Conservation (phyloP, 2,797 vertebrate genomes). For the Clamator glandarius region DNA sequence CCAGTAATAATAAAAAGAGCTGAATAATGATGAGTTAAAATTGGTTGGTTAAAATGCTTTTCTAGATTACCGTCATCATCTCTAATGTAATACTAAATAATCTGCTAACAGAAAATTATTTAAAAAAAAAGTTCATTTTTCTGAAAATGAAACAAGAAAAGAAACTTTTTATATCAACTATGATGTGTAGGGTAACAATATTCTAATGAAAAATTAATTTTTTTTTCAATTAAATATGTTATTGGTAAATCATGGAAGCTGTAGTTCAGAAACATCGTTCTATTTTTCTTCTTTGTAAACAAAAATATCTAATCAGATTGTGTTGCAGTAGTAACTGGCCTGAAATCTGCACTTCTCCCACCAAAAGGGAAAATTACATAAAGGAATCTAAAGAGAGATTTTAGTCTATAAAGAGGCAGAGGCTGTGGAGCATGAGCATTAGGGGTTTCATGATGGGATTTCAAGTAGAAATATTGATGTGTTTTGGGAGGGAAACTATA, state of each 20-base stretch:
- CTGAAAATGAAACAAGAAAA: accelerated
- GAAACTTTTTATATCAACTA: not conserved
- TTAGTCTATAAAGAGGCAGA: not conserved
- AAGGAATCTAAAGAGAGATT: not conserved
- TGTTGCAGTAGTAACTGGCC: not conserved
- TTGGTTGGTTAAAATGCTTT: not conserved
- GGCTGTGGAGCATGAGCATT: not conserved
- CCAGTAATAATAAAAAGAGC: not conserved
- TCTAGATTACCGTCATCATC: not conserved
- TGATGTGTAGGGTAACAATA: not conserved
- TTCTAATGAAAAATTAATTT: not conserved
- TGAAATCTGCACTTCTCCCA: not conserved
- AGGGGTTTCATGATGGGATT: not conserved
- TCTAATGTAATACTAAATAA: not conserved
- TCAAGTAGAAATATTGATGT: not conserved
- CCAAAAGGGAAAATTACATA: not conserved
- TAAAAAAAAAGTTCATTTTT: not conserved
- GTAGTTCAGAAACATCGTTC: not conserved
- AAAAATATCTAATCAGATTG: not conserved
- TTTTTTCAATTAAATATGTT: not conserved
- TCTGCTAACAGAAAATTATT: not conserved
- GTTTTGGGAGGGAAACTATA: not conserved
- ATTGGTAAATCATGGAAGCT: not conserved
- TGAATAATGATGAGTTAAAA: not conserved
- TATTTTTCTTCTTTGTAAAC: not conserved